Percentiles rank a stretch among this genome's conserved stretches.
phyloP scores from a whole-genome alignment of 2,113 vertebrate genomes.

The Amia ocellicauda region DNA sequence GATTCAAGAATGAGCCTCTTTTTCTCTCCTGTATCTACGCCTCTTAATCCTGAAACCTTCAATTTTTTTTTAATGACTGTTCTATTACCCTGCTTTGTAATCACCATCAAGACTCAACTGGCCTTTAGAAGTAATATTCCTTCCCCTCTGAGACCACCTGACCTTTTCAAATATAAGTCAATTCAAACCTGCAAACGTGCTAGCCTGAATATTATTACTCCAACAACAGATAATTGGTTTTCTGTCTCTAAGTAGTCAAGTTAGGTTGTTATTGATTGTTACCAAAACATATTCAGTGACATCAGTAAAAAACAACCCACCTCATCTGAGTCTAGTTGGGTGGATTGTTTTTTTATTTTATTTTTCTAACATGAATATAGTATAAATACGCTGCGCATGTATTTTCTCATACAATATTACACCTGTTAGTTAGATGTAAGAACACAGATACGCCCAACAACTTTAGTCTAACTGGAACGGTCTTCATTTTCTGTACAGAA shows the following conservation, averaged over 20 bases:
- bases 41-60: neutral
- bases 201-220: neutral
- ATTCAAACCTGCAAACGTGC: neutral
- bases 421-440: too few species aligned
- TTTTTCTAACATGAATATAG: too few species aligned
- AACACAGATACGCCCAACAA: too few species aligned
- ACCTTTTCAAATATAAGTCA: slow-evolving; percentile 1
- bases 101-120: neutral
- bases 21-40: neutral
- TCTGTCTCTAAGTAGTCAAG: neutral
- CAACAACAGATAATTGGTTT: neutral
- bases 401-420: too few species aligned
- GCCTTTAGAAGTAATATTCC: neutral
- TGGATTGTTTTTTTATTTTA: too few species aligned
- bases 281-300: too few species aligned
- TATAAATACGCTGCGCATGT: too few species aligned
- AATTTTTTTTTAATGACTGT: neutral
- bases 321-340: too few species aligned
- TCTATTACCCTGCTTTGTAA: neutral
- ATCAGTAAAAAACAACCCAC: too few species aligned
- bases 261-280: too few species aligned
- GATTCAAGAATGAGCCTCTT: neutral
- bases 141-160: neutral
- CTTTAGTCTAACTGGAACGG: too few species aligned
- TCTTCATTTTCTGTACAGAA: too few species aligned